These are phyloP conservation scores for Leucopsar rothschildi DNA, from an alignment of 2,113 vertebrate genomes.

Conservation along the genomic window DNA sequence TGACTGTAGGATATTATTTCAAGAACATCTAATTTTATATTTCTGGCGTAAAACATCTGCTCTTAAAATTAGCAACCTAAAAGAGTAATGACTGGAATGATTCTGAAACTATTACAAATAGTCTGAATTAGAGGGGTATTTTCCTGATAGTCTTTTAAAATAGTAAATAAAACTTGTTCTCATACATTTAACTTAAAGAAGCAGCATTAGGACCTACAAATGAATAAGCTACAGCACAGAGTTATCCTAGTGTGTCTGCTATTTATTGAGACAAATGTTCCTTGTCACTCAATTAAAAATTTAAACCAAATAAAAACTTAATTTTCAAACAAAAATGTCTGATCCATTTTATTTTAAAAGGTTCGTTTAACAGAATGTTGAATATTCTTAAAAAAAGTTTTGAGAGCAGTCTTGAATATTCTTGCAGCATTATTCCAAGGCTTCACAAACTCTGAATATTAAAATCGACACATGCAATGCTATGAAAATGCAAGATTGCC, in stretches of 20 bases:
- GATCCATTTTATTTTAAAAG: not conserved
- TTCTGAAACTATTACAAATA: not conserved
- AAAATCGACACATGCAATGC: not conserved
- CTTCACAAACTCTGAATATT: not conserved
- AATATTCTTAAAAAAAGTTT: not conserved
- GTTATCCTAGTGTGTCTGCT: not conserved
- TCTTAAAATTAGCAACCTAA: not conserved
- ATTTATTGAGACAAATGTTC: not conserved
- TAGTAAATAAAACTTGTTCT: not conserved
- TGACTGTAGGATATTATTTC: not conserved
- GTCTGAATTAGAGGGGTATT: not conserved
- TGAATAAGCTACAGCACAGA: not conserved
- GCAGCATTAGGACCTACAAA: not conserved
- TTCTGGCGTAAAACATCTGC: not conserved
- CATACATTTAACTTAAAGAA: not conserved
- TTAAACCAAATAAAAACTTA: not conserved
- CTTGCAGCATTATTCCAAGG: not conserved
- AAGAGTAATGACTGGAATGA: not conserved
- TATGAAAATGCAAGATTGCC: not conserved
- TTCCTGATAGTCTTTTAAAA: not conserved
- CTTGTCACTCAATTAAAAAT: not conserved
- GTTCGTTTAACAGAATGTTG: not conserved
- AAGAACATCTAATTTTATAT: not conserved
- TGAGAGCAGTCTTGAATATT: not conserved
- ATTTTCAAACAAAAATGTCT: not conserved